These are phyloP conservation scores for Harpegnathos saltator DNA, from an alignment of 1,140 invertebrate species.

Conservation along the genomic window DNA sequence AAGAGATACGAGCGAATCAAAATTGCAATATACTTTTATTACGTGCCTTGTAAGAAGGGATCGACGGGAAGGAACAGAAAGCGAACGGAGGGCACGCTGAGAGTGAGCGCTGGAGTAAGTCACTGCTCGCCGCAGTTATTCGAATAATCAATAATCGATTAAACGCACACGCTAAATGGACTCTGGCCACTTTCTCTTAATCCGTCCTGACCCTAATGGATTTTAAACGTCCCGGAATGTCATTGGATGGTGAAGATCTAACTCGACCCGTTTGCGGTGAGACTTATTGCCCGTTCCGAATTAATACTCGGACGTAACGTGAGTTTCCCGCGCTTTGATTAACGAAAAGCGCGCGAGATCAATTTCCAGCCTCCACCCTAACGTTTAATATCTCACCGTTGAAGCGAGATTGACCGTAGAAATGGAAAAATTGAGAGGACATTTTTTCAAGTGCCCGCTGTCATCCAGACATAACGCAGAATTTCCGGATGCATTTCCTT, in stretches of 20 bases:
- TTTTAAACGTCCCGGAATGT: conserved; percentile 63
- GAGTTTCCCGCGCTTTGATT: conserved; percentile 6
- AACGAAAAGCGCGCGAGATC: background rate
- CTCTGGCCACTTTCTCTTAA: conserved; percentile 64
- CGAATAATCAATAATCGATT: conserved; percentile 62
- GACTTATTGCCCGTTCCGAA: conserved; percentile 23
- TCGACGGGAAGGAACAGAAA: background rate
- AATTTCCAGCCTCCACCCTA: background rate
- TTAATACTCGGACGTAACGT: conserved; percentile 30
- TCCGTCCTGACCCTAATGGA: conserved; percentile 60
- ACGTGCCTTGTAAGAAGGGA: background rate
- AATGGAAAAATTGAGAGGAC: background rate
- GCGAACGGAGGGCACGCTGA: background rate
- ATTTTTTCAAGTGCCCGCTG: background rate
- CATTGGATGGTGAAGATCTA: conserved; percentile 21
- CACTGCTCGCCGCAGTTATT: conserved; percentile 52
- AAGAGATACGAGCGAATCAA: background rate
- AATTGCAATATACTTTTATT: conserved; percentile 3
- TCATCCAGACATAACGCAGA: background rate
- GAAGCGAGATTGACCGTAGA: background rate
- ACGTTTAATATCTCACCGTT: background rate
- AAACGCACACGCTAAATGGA: conserved; percentile 63
- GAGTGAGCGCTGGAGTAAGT: conserved; percentile 51
- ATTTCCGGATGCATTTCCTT: background rate
- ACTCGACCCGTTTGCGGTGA: conserved; percentile 17